A percentile compares a stretch with the other conserved stretches of the same genome.
Conservation (phyloP, 2,113 vertebrate genomes). For the Heloderma charlesbogerti region DNA sequence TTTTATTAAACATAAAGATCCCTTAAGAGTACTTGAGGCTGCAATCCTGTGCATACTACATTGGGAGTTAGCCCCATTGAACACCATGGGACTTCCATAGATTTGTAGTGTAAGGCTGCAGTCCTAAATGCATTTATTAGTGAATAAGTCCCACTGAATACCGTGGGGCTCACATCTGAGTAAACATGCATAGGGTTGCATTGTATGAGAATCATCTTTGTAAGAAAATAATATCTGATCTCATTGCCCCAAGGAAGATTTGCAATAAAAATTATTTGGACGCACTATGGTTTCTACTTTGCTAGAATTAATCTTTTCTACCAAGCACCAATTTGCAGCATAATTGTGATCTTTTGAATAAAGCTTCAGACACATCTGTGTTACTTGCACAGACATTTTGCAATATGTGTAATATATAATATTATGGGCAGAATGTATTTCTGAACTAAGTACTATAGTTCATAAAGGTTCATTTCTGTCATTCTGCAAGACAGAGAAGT, state of each 20-base stretch:
- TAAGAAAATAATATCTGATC: background rate
- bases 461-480: background rate
- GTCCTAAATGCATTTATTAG: background rate
- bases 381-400: background rate
- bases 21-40: background rate
- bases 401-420: background rate
- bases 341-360: background rate
- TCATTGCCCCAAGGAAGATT: background rate
- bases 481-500: background rate
- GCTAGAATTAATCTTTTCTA: background rate
- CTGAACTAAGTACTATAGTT: background rate
- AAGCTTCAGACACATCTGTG: background rate
- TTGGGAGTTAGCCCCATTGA: background rate
- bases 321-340: background rate
- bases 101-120: background rate
- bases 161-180: background rate
- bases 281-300: background rate
- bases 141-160: background rate
- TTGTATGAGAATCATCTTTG: background rate
- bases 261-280: background rate
- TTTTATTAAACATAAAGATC: background rate
- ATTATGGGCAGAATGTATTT: background rate
- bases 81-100: background rate
- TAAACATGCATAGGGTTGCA: background rate
- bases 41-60: background rate